Base-by-base conservation (phyloP, 2,797 vertebrate species). In the Bufotes viridis region DNA sequence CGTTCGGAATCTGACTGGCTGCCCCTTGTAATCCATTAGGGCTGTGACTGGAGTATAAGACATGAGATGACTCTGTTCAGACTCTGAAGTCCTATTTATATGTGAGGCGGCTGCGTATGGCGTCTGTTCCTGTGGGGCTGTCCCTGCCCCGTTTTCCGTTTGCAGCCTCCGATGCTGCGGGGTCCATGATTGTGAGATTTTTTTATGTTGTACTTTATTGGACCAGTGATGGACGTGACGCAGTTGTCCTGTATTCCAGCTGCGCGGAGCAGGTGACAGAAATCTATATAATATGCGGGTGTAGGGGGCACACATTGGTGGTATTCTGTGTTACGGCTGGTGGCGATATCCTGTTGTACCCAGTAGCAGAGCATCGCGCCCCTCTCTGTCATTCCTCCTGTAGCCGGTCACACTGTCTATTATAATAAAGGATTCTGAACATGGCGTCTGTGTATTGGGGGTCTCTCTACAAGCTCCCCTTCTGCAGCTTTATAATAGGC, bases 391-490 rank as follows among this genome's bases (percentile, higher is more conserved):
- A 55, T 70, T 72, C 65, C 65, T 83, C 81, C 26, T 57, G 49
- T 65, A 81, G 10, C 24, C 18, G 22, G 20, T 24, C 49, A 18
- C 20, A 12, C 65, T 55, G n/a, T 29, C 15, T 22, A 13, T 69
- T 82, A 58, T 58, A 83, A 72, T 83, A 83, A 83, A 83, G 65
- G 29, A 55, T 55, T 57, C 17, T 83, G 51, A 72, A 24, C 34
- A 72, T 26, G 15, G 42, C 49, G 7, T 1, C 13, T 29, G 49
- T 83, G 65, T 82, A 8, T 9, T 8, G 53, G 24, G 24, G 14
- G 26, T 26, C 58, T 3, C 42, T 13, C 69, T 1, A 26, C 26
- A 29, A 29, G 11, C 8, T 6, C 61, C 1, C 7, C 61, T 20
- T 8, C 22, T 1, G 49, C n/a, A 14, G 4, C 53, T 15, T 24